Conservation (phyloP, 2,888 invertebrate species). For the Diaprepes abbreviatus region DNA sequence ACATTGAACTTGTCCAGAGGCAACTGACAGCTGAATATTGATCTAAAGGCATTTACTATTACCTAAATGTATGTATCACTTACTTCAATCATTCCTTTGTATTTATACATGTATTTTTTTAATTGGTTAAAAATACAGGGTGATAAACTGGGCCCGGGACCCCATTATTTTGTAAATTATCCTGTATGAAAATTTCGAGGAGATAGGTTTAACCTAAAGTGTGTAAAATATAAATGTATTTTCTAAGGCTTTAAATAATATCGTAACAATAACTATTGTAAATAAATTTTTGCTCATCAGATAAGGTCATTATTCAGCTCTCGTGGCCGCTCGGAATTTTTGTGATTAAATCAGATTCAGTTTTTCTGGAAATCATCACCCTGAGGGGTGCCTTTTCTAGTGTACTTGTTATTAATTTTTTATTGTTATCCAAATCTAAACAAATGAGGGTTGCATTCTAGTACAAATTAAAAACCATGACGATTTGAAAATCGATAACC, state of each 20-base stretch:
- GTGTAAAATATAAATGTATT: slow-evolving; percentile 33
- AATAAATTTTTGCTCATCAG: slow-evolving; percentile 42
- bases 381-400: neutral
- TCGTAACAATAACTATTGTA: slow-evolving; percentile 36
- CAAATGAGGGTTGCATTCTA: slow-evolving; percentile 64
- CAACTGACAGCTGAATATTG: neutral
- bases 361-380: neutral
- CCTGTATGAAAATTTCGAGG: slow-evolving; percentile 26
- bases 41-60: neutral
- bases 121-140: slow-evolving; percentile 32
- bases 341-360: slow-evolving; percentile 11
- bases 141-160: slow-evolving; percentile 34
- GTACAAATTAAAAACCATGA: slow-evolving; percentile 62
- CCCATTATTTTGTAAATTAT: slow-evolving; percentile 28
- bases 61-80: neutral
- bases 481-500: slow-evolving; percentile 52
- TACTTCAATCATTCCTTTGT: slow-evolving; percentile 28
- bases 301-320: slow-evolving; percentile 19
- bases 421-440: slow-evolving; percentile 58
- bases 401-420: slow-evolving; percentile 54
- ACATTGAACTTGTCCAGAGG: neutral
- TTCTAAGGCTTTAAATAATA: slow-evolving; percentile 27
- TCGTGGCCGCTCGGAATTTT: slow-evolving; percentile 11
- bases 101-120: slow-evolving; percentile 9
- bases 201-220: slow-evolving; percentile 18